Conservation (phyloP, 2,797 vertebrate genomes). For the Tachyglossus aculeatus region DNA sequence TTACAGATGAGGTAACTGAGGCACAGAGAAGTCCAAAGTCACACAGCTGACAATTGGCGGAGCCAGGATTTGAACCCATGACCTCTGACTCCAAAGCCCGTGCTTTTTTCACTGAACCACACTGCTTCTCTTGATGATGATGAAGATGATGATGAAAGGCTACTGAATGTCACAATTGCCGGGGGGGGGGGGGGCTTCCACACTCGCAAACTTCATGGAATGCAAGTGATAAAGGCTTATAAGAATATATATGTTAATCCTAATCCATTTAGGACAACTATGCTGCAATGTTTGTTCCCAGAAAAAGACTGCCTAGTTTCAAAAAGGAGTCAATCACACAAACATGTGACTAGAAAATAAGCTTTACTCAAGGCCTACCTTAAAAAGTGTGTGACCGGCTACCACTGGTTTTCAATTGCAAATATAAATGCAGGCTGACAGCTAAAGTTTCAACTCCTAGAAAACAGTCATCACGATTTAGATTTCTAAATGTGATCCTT, state of each 20-base stretch:
- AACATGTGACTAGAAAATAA: constrained; percentile 9
- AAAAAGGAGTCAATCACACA: constrained; percentile 19
- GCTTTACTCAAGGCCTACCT: constrained; percentile 3
- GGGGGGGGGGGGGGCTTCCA: no score
- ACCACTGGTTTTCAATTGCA: background rate
- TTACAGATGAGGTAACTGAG: no score
- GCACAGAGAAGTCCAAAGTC: no score
- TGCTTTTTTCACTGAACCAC: no score
- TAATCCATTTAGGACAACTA: constrained; percentile 47
- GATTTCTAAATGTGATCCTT: constrained; percentile 1
- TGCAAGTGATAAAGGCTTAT: constrained; percentile 48
- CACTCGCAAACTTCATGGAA: constrained; percentile 57
- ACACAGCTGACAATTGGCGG: no score
- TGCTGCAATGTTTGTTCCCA: constrained; percentile 38
- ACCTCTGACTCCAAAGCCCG: no score
- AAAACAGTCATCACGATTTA: background rate
- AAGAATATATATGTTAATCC: no score
- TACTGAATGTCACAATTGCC: no score
- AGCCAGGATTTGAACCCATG: no score
- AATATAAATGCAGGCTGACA: constrained; percentile 8
- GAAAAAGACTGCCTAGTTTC: constrained; percentile 31
- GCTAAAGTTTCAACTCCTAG: constrained; percentile 15
- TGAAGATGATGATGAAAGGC: no score
- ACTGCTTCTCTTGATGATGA: no score
- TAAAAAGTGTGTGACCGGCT: background rate